Evolutionary conservation across 2,888 invertebrate genomes (phyloP).

Genomic region (Caenorhabditis japonica): DNA sequence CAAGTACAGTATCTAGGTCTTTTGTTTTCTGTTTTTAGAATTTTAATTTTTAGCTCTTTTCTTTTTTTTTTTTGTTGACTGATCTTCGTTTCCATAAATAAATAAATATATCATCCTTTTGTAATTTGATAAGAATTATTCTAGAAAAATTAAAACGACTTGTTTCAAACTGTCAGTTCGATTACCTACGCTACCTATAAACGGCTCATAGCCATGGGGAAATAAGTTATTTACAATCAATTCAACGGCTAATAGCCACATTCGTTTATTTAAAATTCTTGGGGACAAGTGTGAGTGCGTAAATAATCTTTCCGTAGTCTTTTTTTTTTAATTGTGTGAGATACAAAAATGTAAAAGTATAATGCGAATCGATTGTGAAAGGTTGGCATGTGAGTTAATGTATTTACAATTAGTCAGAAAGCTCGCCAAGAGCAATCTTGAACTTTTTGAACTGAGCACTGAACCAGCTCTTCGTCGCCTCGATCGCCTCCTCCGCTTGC

Average conservation of each 20-base stretch:
- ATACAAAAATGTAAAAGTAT: conserved; percentile 26
- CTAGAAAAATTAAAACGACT: too few species aligned
- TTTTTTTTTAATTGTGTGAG: too few species aligned
- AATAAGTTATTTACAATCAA: too few species aligned
- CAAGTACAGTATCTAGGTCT: conserved; percentile 68
- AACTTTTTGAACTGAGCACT: conserved; percentile 49
- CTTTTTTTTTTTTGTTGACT: conserved; percentile 13
- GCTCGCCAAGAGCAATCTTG: conserved; percentile 42
- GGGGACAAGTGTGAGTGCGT: too few species aligned
- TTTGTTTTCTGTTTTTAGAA: conserved; percentile 2
- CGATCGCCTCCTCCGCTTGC: conserved; percentile 47
- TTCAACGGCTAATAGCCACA: too few species aligned
- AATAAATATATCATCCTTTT: too few species aligned
- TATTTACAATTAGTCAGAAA: conserved; percentile 26
- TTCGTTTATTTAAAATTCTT: too few species aligned
- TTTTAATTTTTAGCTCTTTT: conserved; percentile 13
- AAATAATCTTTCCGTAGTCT: too few species aligned
- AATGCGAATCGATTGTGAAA: conserved; percentile 32
- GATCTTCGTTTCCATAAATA: conserved; percentile 6
- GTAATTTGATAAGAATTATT: too few species aligned
- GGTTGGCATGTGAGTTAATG: conserved; percentile 1
- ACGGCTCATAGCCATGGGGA: too few species aligned
- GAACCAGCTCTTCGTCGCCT: conserved; percentile 46
- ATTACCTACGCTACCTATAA: too few species aligned
- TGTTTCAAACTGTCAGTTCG: too few species aligned